Conservation (phyloP, 2,888 invertebrate genomes). For the Drosophila quinaria region DNA sequence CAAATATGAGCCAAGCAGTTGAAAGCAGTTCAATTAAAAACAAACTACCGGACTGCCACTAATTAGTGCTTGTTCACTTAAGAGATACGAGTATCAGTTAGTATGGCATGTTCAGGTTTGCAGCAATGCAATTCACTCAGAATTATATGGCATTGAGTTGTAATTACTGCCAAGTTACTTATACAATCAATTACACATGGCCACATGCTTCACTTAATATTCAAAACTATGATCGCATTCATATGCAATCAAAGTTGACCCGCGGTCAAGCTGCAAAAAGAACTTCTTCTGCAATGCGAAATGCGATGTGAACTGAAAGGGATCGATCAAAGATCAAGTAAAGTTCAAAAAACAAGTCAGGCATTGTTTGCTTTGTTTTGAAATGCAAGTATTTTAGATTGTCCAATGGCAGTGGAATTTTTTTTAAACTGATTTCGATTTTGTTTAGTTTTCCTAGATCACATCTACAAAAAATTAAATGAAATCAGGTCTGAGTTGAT, state of each 20-base stretch:
- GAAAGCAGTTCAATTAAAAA: constrained; percentile 31
- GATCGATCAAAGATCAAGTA: constrained; percentile 4
- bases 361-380: background rate
- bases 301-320: background rate
- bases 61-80: constrained; percentile 53
- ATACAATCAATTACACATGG: background rate
- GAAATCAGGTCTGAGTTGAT: too few species aligned
- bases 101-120: constrained; percentile 36
- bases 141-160: constrained; percentile 44
- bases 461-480: too few species aligned
- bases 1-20: constrained; percentile 4
- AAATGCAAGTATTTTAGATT: background rate
- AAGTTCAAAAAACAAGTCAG: background rate
- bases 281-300: constrained; percentile 5
- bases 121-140: constrained; percentile 46
- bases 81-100: constrained; percentile 24
- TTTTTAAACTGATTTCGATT: background rate
- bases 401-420: background rate
- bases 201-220: constrained; percentile 2
- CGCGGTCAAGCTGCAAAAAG: constrained; percentile 12
- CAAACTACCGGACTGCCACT: constrained; percentile 24
- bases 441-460: background rate
- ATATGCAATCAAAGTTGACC: constrained; percentile 12
- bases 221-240: background rate
- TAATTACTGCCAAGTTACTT: background rate